Conservation (phyloP, 2,113 vertebrate genomes). For the Saguinus imperator region DNA sequence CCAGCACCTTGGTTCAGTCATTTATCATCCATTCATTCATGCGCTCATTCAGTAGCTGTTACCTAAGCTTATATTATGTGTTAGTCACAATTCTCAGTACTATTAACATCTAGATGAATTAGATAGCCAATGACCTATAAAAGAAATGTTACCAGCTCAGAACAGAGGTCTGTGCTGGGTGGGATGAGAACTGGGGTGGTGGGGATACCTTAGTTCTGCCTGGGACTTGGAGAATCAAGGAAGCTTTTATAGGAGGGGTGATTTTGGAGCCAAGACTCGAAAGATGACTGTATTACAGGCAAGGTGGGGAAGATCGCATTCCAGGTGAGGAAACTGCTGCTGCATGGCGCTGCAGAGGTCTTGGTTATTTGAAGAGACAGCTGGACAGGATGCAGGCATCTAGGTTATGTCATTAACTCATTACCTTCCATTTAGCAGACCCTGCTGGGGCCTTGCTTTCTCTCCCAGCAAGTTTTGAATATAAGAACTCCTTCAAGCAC, state of each 20-base stretch:
- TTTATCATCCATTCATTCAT: neutral
- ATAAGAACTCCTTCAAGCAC: neutral
- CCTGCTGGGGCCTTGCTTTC: neutral
- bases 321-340: neutral
- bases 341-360: rapidly evolving
- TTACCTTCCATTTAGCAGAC: neutral
- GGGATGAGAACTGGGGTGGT: neutral
- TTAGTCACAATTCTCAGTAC: neutral
- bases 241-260: neutral
- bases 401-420: neutral
- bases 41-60: neutral
- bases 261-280: neutral
- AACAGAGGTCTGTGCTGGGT: neutral
- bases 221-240: neutral
- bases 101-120: neutral
- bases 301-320: rapidly evolving
- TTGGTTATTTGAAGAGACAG: neutral
- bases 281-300: neutral
- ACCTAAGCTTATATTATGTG: rapidly evolving
- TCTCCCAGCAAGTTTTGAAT: neutral
- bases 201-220: neutral
- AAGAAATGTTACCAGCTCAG: neutral
- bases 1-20: neutral
- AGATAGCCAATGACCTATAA: neutral
- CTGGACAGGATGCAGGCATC: neutral